Conservation (phyloP, 37 sponge, comb jelly and placozoan species). For the Theonella swinhoei region DNA sequence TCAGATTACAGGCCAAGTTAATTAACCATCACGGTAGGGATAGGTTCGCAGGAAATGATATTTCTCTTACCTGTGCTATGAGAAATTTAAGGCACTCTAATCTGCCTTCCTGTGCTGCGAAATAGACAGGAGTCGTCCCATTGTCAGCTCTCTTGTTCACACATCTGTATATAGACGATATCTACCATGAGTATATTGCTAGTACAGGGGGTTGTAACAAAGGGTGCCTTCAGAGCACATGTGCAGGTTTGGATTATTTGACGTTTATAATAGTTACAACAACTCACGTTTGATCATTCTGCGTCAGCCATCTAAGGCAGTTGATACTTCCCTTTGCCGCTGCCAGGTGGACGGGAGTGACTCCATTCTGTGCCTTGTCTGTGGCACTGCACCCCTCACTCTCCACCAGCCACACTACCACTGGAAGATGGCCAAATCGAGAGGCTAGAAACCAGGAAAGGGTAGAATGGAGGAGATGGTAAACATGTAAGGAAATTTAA, state of each 20-base stretch:
- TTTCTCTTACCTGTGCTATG: conserved; percentile 48
- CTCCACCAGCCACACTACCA: conserved; percentile 63
- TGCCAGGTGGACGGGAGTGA: conserved; percentile 79
- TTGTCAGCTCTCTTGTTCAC: conserved; percentile 71
- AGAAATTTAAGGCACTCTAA: conserved; percentile 61
- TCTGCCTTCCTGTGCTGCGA: conserved; percentile 77
- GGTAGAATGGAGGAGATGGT: no score
- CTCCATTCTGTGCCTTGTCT: conserved; percentile 69
- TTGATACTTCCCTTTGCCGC: conserved; percentile 77
- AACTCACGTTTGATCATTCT: conserved; percentile 31
- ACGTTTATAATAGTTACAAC: neutral
- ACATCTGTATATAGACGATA: conserved; percentile 12
- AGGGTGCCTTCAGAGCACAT: no score
- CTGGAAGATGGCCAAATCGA: conserved; percentile 51
- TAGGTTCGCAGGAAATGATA: no score
- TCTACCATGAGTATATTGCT: no score
- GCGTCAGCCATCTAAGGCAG: conserved; percentile 58
- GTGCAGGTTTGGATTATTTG: neutral
- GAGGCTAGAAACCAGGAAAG: conserved; percentile 25
- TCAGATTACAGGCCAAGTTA: no score
- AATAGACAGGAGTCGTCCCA: conserved; percentile 73
- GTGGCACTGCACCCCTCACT: conserved; percentile 30
- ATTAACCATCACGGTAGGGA: no score
- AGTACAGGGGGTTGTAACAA: no score
- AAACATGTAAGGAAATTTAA: no score